These are phyloP conservation scores for Bovichtus variegatus DNA, from an alignment of 2,797 vertebrate genomes.

Conservation along the genomic window DNA sequence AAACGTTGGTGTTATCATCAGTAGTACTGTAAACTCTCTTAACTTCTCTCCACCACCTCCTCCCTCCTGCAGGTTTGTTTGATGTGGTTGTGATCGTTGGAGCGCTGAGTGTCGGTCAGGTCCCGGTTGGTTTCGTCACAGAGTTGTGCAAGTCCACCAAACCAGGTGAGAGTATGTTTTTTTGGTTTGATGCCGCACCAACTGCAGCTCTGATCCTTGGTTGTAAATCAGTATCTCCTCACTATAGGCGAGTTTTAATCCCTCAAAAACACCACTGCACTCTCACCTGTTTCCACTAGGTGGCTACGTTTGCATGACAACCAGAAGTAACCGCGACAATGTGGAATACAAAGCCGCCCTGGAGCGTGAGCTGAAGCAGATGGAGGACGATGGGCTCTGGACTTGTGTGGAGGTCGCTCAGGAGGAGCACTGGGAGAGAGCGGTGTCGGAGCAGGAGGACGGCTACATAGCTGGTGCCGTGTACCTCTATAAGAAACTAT, in stretches of 20 bases:
- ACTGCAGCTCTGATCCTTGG: background rate
- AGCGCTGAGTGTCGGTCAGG: constrained; percentile 87
- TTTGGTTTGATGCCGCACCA: background rate
- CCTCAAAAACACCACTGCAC: background rate
- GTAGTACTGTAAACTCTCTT: background rate
- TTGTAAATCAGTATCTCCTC: background rate
- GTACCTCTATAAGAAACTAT: constrained; percentile 67
- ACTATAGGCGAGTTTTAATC: background rate
- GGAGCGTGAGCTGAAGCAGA: constrained; percentile 77
- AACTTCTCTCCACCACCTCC: background rate
- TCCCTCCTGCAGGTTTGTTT: constrained; percentile 78
- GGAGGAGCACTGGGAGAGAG: constrained; percentile 89
- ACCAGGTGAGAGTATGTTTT: constrained; percentile 81
- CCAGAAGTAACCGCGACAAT: constrained; percentile 87
- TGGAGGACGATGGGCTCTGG: constrained; percentile 87
- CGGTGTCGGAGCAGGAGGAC: constrained; percentile 79
- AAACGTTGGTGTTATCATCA: background rate
- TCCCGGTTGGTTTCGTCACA: constrained; percentile 80
- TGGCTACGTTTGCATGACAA: constrained; percentile 93
- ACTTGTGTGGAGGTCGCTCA: constrained; percentile 76
- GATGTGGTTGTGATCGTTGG: constrained; percentile 90
- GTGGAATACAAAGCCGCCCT: constrained; percentile 84
- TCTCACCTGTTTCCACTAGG: constrained; percentile 75
- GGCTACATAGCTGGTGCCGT: constrained; percentile 87
- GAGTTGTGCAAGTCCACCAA: constrained; percentile 88